Conservation (phyloP, 2,113 vertebrate species). For the Anser brachyrhynchus region DNA sequence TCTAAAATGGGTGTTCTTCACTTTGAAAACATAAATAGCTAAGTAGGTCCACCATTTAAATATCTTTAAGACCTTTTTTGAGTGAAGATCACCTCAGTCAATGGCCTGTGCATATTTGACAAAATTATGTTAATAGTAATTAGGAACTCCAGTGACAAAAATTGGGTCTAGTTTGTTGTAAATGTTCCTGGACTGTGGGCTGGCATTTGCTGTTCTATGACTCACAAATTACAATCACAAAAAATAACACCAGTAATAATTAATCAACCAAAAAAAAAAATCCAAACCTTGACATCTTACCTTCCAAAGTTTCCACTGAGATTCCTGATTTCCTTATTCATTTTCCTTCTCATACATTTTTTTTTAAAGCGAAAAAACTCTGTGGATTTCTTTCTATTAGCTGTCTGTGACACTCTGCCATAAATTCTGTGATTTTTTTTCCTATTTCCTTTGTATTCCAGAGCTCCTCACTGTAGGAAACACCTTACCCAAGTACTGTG, state of each 20-base stretch:
- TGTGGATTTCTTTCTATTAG: neutral
- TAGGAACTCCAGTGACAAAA: neutral
- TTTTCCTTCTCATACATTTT: neutral
- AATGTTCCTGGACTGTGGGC: neutral
- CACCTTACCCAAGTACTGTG: neutral
- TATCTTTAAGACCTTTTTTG: neutral
- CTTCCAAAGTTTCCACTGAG: neutral
- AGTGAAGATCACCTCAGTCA: neutral
- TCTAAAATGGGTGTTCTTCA: neutral
- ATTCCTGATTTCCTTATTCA: neutral
- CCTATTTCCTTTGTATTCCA: neutral
- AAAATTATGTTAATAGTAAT: neutral
- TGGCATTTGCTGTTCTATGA: neutral
- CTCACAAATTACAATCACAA: neutral
- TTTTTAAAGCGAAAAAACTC: neutral
- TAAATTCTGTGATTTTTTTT: neutral
- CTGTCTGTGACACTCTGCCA: neutral
- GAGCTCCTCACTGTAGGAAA: neutral
- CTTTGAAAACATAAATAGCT: neutral
- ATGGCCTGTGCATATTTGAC: neutral
- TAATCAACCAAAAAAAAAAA: neutral
- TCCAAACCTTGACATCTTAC: neutral
- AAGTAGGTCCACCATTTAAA: neutral
- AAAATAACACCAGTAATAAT: neutral
- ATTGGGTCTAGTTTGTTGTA: neutral